Base-by-base conservation (phyloP, 2,888 invertebrate genomes). In the Idaea dimidiata region DNA sequence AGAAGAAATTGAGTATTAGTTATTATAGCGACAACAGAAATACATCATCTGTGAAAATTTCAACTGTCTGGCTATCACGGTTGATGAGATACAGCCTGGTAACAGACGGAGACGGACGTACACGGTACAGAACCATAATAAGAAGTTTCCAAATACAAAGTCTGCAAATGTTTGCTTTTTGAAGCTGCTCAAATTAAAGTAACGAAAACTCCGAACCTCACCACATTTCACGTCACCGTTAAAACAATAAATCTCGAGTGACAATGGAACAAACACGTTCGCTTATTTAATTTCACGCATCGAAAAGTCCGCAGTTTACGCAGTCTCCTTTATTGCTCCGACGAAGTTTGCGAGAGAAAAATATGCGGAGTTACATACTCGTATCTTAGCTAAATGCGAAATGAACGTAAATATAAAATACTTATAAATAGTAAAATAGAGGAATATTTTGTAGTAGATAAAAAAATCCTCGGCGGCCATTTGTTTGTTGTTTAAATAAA, bases 221-320 rank as follows among this genome's bases (percentile, higher is more conserved):
- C 43, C 43, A 43, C 43, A 43, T 43, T 43, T 43, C 43, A 43
- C 43, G 43, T 43, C 43, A 43, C 43, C 43, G 43, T 43, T 43
- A 3, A 8, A 14, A 14, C 43, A 43, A 43, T 43, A 43, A 43
- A 43, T 43, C 43, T 10, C 43, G 6, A 43, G 14, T 43, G 43
- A 43, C 43, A 43, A 43, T 43, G 43, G 43, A 43, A 43, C 43
- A 43, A 43, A 43, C 43, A 43, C 43, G 43, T 43, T 43, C 43
- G 43, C 43, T 43, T 43, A 43, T 43, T 43, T 43, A 43, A 43
- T 43, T 43, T 43, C 43, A 43, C 43, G 43, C 43, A 43, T 43
- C 43, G 43, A 43, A 43, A 43, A 43, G 43, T 43, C 43, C 43
- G 43, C 43, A 43, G 43, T 43, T 43, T 43, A 43, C 43, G 43